Base-by-base conservation (phyloP, 2,888 invertebrate species). In the Strigamia crassipes region DNA sequence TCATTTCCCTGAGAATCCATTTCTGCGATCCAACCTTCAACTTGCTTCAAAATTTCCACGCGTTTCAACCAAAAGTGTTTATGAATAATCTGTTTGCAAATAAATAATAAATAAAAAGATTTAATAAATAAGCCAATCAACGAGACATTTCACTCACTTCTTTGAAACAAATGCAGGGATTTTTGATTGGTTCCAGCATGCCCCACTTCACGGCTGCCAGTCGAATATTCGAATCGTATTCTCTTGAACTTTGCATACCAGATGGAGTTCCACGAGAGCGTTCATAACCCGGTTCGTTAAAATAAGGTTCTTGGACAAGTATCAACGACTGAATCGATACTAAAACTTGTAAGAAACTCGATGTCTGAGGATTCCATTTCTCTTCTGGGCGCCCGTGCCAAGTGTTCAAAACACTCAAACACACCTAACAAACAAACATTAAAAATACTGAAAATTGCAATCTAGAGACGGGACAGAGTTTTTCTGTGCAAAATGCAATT, bases 371-470 rank as follows among this genome's bases (percentile, higher is more conserved):
- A 89, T 96, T 97, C 97, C 97, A 97, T 88, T 96, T 96, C 89
- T 97, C 97, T 89, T 97, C 97, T 31, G 97, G 97, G 81, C 96
- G 90, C 9, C 97, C 97, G 88, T 97, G 96, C 97, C 97, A 97
- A 2, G 97, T 97, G 89, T 97, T 97, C 84, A 97, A 90, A 84
- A 97, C 95, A 85, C 96, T 96, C 87, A 97, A 92, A 88, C 97
- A 97, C 21, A 89, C 88, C 88, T 88, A 83, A 13, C 84, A 84
- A 82, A 82, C 8, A 73, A 73, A 31, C 21, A 18, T 61, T 21
- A 21, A 10, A 27, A 27, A 27, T 31, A 21, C n/a, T n/a, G n/a
- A n/a, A n/a, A n/a, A n/a, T n/a, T n/a, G n/a, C n/a, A n/a, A n/a
- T n/a, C n/a, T n/a, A n/a, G n/a, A n/a, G n/a, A n/a, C n/a, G n/a